Evolutionary conservation across 2,888 invertebrate genomes (phyloP).

Genomic region (Gortyna flavago): DNA sequence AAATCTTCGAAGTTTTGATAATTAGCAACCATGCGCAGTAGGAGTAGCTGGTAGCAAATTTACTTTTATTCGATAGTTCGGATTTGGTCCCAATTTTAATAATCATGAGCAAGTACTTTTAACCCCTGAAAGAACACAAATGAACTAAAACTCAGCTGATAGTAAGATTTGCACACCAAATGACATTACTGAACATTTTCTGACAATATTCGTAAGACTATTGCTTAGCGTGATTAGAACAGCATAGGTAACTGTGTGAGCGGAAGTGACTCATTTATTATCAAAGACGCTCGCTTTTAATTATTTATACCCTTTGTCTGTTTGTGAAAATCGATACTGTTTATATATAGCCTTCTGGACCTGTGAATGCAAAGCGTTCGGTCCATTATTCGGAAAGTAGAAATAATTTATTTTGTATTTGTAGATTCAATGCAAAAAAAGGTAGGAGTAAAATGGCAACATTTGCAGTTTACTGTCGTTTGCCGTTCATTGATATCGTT

Average conservation of each 20-base stretch:
- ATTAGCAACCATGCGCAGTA: no score
- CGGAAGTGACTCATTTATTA: constrained; percentile 40
- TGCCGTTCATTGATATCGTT: not conserved
- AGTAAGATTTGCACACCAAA: not conserved
- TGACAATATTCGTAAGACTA: constrained; percentile 6
- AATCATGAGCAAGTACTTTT: no score
- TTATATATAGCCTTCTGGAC: not conserved
- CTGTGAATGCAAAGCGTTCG: constrained; percentile 1
- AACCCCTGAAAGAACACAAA: no score
- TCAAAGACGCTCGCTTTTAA: constrained; percentile 42
- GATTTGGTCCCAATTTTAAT: no score
- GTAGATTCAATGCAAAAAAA: not conserved
- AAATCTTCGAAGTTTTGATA: no score
- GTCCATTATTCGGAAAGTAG: not conserved
- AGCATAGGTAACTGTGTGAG: constrained; percentile 21
- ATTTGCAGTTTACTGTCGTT: no score
- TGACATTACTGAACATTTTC: not conserved
- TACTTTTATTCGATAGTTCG: no score
- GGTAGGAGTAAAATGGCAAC: not conserved
- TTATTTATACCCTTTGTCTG: constrained; percentile 44
- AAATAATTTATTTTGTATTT: not conserved
- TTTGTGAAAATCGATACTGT: constrained; percentile 39
- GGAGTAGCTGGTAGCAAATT: no score
- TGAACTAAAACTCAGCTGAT: no score
- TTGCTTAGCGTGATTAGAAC: constrained; percentile 26